Base-by-base conservation (phyloP, 1,140 invertebrate species). In the Paracyclopina nana region DNA sequence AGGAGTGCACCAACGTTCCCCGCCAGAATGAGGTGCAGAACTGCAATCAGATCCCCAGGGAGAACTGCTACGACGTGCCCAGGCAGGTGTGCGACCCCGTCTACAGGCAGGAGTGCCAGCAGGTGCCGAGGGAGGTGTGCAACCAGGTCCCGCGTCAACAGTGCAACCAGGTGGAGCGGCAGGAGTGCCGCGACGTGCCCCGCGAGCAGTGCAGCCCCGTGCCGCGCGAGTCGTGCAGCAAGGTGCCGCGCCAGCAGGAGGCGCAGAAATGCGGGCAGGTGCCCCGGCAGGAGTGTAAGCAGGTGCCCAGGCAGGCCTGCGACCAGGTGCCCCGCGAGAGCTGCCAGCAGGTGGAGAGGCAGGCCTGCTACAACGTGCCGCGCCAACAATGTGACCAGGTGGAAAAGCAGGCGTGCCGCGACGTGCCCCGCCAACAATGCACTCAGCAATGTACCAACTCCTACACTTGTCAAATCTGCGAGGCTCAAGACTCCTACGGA, bases 401-500 rank as follows among this genome's bases (percentile, higher is more conserved):
- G n/a, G 20, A 34, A 12, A 34, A 40, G 12, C 43, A 52, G 27
- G 50, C 43, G 26, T 52, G 50, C 27, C 22, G 24, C 2, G 16
- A 52, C n/a, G 50, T 52, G 9, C 50, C 50, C 16, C 34, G 50
- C 18, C 20, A 44, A 27, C 30, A 46, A 12, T 52, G 50, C 25
- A 40, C 38, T 18, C 38, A 26, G 11, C 28, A 25, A 22, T 50
- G 48, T 40, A 50, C 30, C n/a, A 38, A 25, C 29, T 20, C 48
- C 22, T 50, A 50, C 34, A 42, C 34, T 41, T 50, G 48, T 41
- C 30, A 50, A 41, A 41, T 50, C 34, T 50, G 48, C 40, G 48
- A 50, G 16, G n/a, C 20, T 9, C 29, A 38, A 14, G 48, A 50
- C 24, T 42, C 48, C 29, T 50, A 50, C 22, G 48, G 48, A n/a